These are phyloP conservation scores for Tenodera sinensis DNA, from an alignment of 2,888 invertebrate genomes.

Conservation along the genomic window DNA sequence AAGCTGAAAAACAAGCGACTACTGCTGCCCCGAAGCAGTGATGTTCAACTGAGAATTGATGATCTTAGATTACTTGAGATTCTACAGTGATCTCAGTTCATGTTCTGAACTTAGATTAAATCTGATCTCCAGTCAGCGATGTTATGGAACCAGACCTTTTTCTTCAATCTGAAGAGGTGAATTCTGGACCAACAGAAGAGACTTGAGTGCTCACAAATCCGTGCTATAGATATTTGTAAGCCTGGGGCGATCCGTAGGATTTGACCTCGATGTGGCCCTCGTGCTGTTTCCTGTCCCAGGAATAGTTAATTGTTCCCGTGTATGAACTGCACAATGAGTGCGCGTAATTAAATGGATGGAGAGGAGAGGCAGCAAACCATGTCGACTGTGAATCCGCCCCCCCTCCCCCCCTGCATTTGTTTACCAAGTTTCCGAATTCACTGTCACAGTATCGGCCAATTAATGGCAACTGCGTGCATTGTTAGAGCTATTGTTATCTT, in stretches of 20 bases:
- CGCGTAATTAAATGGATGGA: not conserved
- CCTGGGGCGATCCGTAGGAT: not conserved
- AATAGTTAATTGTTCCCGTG: not conserved
- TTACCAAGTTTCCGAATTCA: not conserved
- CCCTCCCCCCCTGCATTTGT: not conserved
- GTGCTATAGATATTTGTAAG: not conserved
- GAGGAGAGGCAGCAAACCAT: not conserved
- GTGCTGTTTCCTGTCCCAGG: not conserved
- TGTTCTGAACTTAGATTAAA: too few relatives aligned
- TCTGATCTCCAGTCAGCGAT: too few relatives aligned
- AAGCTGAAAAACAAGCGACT: too few relatives aligned
- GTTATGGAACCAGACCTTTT: too few relatives aligned
- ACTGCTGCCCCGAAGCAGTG: too few relatives aligned
- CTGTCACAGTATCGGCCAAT: not conserved
- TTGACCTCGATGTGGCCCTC: not conserved
- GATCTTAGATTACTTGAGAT: too few relatives aligned
- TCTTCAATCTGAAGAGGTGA: too few relatives aligned
- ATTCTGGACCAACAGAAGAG: too few relatives aligned
- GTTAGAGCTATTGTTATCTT: not conserved
- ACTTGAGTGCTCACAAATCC: not conserved
- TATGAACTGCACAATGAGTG: not conserved
- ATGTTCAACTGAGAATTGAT: too few relatives aligned
- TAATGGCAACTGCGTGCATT: not conserved
- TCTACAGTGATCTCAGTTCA: too few relatives aligned
- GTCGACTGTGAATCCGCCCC: not conserved